Evolutionary conservation across 2,888 invertebrate species (phyloP).

Genomic region (Clusia tigrina): DNA sequence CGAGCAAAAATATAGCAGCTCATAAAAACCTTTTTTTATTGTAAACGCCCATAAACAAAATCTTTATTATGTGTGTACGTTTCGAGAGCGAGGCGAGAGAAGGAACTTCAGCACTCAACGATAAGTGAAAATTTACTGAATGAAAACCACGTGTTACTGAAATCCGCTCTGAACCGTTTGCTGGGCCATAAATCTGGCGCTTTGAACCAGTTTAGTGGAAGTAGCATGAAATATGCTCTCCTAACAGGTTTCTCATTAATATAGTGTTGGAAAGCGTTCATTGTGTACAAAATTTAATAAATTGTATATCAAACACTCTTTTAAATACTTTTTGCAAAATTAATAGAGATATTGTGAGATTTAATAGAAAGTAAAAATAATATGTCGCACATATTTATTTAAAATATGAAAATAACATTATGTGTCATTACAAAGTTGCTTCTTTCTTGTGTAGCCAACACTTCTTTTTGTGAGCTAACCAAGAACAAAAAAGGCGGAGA

Average conservation of each 20-base stretch:
- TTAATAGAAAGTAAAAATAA: too few species aligned
- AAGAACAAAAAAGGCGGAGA: constrained; percentile 54
- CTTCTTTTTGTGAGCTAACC: constrained; percentile 9
- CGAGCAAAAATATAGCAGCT: constrained; percentile 26
- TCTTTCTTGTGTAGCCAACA: constrained; percentile 49
- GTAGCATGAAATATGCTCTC: constrained; percentile 31
- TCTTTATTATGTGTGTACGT: constrained; percentile 39
- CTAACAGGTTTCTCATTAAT: constrained; percentile 56
- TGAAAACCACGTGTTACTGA: constrained; percentile 45
- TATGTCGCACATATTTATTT: too few species aligned
- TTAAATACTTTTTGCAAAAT: neutral
- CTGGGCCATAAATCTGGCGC: constrained; percentile 44
- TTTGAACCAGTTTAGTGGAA: constrained; percentile 41
- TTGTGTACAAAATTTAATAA: neutral
- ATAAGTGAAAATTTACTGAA: constrained; percentile 38
- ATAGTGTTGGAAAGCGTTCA: constrained; percentile 39
- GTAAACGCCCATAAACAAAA: constrained; percentile 64
- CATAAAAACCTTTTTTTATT: constrained; percentile 43
- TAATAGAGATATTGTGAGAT: too few species aligned
- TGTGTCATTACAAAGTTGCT: neutral
- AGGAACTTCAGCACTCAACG: constrained; percentile 44
- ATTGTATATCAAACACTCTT: neutral
- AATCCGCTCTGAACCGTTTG: neutral
- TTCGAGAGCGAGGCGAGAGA: constrained; percentile 33
- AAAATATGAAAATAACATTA: neutral